Base-by-base conservation (phyloP, 2,888 invertebrate species). In the Entomobrya multifasciata region DNA sequence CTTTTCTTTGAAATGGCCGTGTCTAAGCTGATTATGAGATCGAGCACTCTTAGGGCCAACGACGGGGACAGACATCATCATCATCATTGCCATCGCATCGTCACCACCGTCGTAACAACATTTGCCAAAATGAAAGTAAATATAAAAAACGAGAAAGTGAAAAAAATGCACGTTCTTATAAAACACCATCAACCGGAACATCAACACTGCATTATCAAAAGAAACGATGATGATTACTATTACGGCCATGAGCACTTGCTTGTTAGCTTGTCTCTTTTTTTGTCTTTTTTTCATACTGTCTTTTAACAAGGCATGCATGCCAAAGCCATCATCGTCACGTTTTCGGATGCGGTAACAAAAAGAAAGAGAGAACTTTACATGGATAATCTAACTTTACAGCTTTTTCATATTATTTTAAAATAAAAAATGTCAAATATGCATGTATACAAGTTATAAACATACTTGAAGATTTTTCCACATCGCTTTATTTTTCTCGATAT, bases 21-120 rank as follows among this genome's bases (percentile, higher is more conserved):
- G 41, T 77, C 55, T 84, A 84, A 84, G 84, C 84, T 84, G 84
- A 84, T 84, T 84, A 84, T 84, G 77, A 84, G 77, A 70, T 77
- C 41, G 77, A 77, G 78, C 20, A 70, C 78, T 78, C 60, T 78
- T 70, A 78, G 60, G 77, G 70, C 25, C 70, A 36, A 49, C 15
- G 47, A 80, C 22, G 44, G 13, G 11, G 15, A 25, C 27, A 36
- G 25, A 49, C 13, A 27, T 49, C 27, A 62, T 30, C 27, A 27
- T n/a, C 62, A 30, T 13, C n/a, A 30, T 20, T n/a, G n/a, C n/a
- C n/a, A n/a, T n/a, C n/a, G n/a, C 41, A 10, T 30, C 4, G 60
- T 22, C 60, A 65, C 65, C 41, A 15, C 36, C 8, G 17, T 20
- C 44, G 36, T 6, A 36, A 36, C 36, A 36, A 36, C 36, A 36